These are phyloP conservation scores for Bombus superbus DNA, from an alignment of 1,140 invertebrate species.

Conservation along the genomic window DNA sequence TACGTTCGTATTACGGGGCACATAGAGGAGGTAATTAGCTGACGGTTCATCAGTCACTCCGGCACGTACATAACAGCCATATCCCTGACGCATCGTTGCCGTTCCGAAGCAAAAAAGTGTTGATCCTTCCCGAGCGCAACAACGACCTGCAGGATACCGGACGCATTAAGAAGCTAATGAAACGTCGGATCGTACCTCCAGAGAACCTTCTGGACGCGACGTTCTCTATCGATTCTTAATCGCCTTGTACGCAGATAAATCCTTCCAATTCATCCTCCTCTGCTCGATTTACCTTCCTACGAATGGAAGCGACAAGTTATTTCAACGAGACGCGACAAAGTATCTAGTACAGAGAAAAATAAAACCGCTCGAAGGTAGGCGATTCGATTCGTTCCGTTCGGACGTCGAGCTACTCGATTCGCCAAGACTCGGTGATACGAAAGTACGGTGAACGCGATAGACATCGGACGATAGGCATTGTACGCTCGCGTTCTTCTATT, in stretches of 20 bases:
- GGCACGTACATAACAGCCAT: conserved; percentile 59
- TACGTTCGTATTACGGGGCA: conserved; percentile 75
- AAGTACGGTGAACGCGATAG: no score
- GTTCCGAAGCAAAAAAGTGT: conserved; percentile 55
- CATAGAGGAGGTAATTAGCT: conserved; percentile 79
- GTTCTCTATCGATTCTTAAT: conserved; percentile 5
- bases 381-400: no score
- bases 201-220: conserved; percentile 11
- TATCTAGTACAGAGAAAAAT: no score
- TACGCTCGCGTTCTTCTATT: no score
- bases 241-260: neutral
- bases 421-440: no score
- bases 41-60: conserved; percentile 79
- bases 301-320: neutral
- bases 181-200: conserved; percentile 58
- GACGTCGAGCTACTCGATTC: no score
- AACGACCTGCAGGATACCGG: conserved; percentile 68
- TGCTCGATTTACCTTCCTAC: neutral
- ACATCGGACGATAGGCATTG: no score
- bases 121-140: conserved; percentile 52
- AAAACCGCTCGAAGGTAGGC: no score
- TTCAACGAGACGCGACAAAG: neutral
- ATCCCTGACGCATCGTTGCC: conserved; percentile 52
- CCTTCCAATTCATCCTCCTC: neutral
- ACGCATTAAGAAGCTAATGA: conserved; percentile 79